Conservation (phyloP, 2,113 vertebrate species). For the Gnathonemus longibarbis region DNA sequence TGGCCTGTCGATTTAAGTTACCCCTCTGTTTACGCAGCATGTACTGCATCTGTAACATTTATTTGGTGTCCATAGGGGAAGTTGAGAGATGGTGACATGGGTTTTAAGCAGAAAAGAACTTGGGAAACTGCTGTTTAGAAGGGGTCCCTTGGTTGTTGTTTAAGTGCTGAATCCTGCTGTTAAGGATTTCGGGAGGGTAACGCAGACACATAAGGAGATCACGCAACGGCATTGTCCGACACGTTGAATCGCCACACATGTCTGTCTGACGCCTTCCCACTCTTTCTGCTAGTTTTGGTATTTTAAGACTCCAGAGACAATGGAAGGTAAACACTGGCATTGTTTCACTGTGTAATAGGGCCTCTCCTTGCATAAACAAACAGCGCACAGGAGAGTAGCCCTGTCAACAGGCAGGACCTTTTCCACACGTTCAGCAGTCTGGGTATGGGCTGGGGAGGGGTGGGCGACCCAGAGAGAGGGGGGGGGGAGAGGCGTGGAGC, state of each 20-base stretch:
- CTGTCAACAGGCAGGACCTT: constrained; percentile 56
- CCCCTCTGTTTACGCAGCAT: neutral
- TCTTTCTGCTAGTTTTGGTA: constrained; percentile 49
- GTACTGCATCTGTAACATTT: neutral
- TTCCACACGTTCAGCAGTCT: constrained; percentile 44
- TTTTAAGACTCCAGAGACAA: constrained; percentile 59
- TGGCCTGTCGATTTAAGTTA: neutral
- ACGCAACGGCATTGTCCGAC: constrained; percentile 8
- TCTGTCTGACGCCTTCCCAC: constrained; percentile 18
- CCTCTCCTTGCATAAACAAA: constrained; percentile 61
- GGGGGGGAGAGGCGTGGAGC: constrained; percentile 30
- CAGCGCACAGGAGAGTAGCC: constrained; percentile 51
- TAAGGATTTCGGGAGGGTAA: neutral
- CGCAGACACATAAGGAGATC: neutral
- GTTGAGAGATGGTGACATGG: neutral
- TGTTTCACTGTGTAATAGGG: constrained; percentile 54
- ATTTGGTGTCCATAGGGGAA: neutral
- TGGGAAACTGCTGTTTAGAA: constrained; percentile 15
- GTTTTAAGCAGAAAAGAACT: neutral
- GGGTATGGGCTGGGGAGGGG: constrained; percentile 10
- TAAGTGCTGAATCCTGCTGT: neutral
- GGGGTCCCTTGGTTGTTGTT: neutral
- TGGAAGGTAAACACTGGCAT: constrained; percentile 63
- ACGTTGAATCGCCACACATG: constrained; percentile 2
- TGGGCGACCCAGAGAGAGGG: constrained; percentile 12